A percentile compares a stretch with the other conserved stretches of the same genome.
These are phyloP conservation scores for Phataginus tricuspis DNA, from an alignment of 2,797 vertebrate genomes.

Conservation along the genomic window DNA sequence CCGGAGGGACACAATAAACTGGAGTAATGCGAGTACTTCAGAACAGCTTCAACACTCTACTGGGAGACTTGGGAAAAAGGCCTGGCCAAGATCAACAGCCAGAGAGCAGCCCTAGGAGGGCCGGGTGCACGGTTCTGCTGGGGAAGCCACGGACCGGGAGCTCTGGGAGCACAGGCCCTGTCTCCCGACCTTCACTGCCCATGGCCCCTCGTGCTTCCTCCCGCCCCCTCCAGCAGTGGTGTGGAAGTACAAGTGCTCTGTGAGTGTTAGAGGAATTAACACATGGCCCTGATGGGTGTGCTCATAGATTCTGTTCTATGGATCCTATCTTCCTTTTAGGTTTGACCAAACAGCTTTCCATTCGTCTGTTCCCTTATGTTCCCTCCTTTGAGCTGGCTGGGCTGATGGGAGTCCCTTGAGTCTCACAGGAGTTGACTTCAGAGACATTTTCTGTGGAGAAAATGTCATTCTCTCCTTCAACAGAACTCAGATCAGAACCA, in stretches of 20 bases:
- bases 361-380: not conserved
- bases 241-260: not conserved
- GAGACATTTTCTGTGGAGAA: not conserved
- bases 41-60: not conserved
- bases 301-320: too few relatives aligned
- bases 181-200: not conserved
- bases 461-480: not conserved
- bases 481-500: not conserved
- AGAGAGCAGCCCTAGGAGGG: not conserved
- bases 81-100: not conserved
- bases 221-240: fast-evolving
- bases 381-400: not conserved
- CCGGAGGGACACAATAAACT: not conserved
- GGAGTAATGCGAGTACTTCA: not conserved
- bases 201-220: fast-evolving
- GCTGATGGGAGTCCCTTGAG: not conserved
- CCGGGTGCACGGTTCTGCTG: fast-evolving
- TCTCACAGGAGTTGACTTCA: not conserved
- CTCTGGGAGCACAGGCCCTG: not conserved
- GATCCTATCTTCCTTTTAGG: not conserved
- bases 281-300: fast-evolving
- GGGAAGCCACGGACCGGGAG: too few relatives aligned
- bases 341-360: not conserved
- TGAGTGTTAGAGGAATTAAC: too few relatives aligned
- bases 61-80: not conserved